A percentile compares a stretch with the other conserved stretches of the same genome.
Evolutionary conservation across 2,797 vertebrate genomes (phyloP).

Genomic region (Hapalemur alaotrensis): DNA sequence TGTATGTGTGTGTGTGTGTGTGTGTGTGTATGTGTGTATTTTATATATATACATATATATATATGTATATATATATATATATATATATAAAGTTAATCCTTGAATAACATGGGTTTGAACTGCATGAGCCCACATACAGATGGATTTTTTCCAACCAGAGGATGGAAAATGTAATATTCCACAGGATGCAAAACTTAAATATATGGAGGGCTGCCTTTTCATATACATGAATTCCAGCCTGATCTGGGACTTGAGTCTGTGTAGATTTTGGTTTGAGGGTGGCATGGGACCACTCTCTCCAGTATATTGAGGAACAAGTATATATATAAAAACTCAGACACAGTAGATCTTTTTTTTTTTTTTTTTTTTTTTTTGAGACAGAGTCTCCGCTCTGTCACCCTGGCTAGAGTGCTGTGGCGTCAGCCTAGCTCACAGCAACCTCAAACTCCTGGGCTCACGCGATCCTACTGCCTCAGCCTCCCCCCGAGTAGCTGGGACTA

Average conservation of each 20-base stretch:
- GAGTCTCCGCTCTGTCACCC: no score
- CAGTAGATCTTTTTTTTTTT: neutral
- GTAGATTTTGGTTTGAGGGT: neutral
- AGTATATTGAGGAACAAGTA: neutral
- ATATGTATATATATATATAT: neutral
- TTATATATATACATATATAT: no score
- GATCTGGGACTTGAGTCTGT: neutral
- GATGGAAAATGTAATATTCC: neutral
- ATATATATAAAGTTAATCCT: neutral
- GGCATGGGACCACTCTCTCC: neutral
- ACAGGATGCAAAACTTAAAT: neutral
- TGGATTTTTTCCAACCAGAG: neutral
- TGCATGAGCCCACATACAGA: neutral
- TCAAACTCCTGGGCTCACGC: no score
- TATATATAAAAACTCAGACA: neutral
- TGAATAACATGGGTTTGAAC: neutral
- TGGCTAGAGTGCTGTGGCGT: no score
- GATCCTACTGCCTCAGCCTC: no score
- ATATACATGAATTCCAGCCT: neutral
- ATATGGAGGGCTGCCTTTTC: neutral
- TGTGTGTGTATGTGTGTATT: neutral
- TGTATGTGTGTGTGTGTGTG: neutral
- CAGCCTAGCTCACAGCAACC: no score
- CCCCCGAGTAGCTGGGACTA: no score
- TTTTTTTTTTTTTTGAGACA: no score